These are phyloP conservation scores for Nesometra sesokonis DNA, from an alignment of 35 echinoderm and acorn worm genomes.

Conservation along the genomic window DNA sequence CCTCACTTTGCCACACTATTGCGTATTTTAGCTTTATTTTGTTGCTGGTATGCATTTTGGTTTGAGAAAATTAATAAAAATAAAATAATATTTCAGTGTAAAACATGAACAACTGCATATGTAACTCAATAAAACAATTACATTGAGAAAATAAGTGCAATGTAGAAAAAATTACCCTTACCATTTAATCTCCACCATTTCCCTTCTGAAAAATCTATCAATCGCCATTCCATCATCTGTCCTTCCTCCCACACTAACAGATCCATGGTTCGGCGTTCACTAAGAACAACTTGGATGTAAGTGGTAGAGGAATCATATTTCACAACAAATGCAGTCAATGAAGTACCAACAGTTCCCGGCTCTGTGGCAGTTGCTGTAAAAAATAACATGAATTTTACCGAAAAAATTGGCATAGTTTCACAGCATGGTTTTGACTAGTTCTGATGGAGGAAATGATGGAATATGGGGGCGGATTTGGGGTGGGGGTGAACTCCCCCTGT, in stretches of 20 bases:
- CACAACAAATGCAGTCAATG: slow-evolving; percentile 54
- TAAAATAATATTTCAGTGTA: too few relatives aligned
- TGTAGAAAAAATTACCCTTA: neutral
- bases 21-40: too few relatives aligned
- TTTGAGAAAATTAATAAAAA: too few relatives aligned
- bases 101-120: too few relatives aligned
- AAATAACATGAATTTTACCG: too few relatives aligned
- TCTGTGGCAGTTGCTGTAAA: neutral
- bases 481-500: neutral
- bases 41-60: too few relatives aligned
- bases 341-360: slow-evolving; percentile 42
- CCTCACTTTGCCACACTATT: too few relatives aligned
- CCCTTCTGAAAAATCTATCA: slow-evolving; percentile 39
- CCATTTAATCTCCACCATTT: slow-evolving; percentile 51
- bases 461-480: neutral
- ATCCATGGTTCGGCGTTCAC: slow-evolving; percentile 55
- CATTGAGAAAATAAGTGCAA: neutral
- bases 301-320: slow-evolving; percentile 18
- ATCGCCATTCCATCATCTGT: slow-evolving; percentile 20
- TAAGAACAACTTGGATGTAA: slow-evolving; percentile 61
- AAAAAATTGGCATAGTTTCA: too few relatives aligned
- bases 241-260: slow-evolving; percentile 19
- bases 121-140: too few relatives aligned
- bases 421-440: too few relatives aligned
- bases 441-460: too few relatives aligned